Evolutionary conservation across 2,113 vertebrate species (phyloP).

Genomic region (Seriola dumerili): DNA sequence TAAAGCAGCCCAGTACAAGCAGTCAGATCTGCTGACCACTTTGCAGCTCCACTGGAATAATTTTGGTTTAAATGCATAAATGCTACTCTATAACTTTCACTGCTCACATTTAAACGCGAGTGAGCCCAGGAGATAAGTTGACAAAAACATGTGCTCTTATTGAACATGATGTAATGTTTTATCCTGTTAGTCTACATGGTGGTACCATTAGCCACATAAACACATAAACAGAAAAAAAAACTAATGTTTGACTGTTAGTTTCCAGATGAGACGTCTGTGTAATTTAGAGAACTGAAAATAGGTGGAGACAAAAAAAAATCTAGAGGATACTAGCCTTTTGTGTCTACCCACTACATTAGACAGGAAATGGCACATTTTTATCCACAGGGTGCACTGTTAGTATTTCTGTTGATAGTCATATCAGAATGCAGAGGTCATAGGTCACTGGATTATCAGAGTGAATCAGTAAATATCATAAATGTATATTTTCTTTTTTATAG

Average conservation of each 20-base stretch:
- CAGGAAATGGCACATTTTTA: constrained; percentile 49
- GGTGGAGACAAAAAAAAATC: neutral
- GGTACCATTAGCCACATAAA: constrained; percentile 29
- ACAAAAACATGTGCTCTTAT: neutral
- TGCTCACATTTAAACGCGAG: neutral
- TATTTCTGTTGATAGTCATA: constrained; percentile 7
- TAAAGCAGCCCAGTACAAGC: neutral
- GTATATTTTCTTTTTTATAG: neutral
- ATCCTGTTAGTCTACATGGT: neutral
- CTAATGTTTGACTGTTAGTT: neutral
- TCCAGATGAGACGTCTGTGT: neutral
- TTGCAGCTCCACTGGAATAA: no score
- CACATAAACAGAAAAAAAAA: neutral
- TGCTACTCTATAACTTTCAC: neutral
- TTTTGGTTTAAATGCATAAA: neutral
- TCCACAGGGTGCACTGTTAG: neutral
- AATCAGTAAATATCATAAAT: neutral
- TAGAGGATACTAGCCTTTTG: neutral
- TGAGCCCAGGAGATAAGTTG: neutral
- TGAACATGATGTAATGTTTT: neutral
- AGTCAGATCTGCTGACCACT: neutral
- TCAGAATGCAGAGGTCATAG: constrained; percentile 60
- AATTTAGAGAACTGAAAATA: constrained; percentile 54
- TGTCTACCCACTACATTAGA: neutral
- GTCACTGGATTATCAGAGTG: neutral